A percentile compares a stretch with the other conserved stretches of the same genome.
Evolutionary conservation across 2,888 invertebrate species (phyloP).

Genomic region (Dyspetes luteomarginatus): DNA sequence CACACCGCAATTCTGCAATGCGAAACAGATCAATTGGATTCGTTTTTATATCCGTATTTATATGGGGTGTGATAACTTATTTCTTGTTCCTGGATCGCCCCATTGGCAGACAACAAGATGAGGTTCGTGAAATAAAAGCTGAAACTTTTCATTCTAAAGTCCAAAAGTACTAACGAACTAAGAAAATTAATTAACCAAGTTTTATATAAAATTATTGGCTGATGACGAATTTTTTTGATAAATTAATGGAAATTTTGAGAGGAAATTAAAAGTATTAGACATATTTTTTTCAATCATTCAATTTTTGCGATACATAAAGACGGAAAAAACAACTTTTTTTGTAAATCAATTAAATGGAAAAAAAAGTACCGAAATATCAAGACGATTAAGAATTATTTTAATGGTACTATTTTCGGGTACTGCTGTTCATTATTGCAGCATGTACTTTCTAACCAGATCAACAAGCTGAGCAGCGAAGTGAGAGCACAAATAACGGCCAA

Average conservation of each 20-base stretch:
- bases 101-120: constrained; percentile 78
- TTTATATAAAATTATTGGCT: too few relatives aligned
- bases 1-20: constrained; percentile 78
- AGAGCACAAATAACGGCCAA: constrained; percentile 76
- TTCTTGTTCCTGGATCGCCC: constrained; percentile 84
- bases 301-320: too few relatives aligned
- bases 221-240: too few relatives aligned
- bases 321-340: not conserved
- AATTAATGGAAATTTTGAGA: too few relatives aligned
- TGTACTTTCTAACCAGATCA: constrained; percentile 75
- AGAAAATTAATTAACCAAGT: too few relatives aligned
- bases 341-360: not conserved
- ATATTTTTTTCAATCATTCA: too few relatives aligned
- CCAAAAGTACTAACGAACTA: too few relatives aligned
- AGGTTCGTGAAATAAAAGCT: constrained; percentile 67
- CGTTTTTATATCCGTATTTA: constrained; percentile 83
- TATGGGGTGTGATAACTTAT: constrained; percentile 86
- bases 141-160: too few relatives aligned
- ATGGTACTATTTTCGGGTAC: constrained; percentile 7
- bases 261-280: too few relatives aligned
- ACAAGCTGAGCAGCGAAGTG: constrained; percentile 74
- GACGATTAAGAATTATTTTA: constrained; percentile 18
- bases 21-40: constrained; percentile 81
- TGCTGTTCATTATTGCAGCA: constrained; percentile 66
- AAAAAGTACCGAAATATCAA: not conserved